A percentile compares a stretch with the other conserved stretches of the same genome.
Evolutionary conservation across 2,888 invertebrate species (phyloP).

Genomic region (Dasysyrphus albostriatus): DNA sequence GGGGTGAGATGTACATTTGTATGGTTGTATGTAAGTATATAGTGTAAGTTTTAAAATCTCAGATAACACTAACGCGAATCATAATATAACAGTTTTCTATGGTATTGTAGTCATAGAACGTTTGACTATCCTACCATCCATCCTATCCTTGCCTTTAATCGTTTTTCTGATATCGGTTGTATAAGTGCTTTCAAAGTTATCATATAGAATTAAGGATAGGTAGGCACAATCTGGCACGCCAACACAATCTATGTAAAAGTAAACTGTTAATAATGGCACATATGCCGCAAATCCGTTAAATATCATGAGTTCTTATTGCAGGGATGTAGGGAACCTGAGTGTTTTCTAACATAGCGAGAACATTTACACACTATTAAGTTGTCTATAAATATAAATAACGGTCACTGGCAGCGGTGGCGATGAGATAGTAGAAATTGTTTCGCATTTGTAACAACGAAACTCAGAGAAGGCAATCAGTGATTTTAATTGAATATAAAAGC

Average conservation of each 20-base stretch:
- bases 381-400: neutral
- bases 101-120: neutral
- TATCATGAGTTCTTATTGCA: neutral
- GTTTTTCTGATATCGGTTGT: neutral
- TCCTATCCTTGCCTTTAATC: constrained; percentile 16
- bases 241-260: constrained; percentile 4
- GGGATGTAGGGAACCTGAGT: neutral
- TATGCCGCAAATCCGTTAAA: constrained; percentile 8
- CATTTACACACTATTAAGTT: neutral
- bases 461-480: constrained; percentile 15
- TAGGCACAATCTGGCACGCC: constrained; percentile 10
- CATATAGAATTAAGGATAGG: constrained; percentile 3
- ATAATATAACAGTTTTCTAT: constrained; percentile 11
- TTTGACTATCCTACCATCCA: neutral
- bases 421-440: neutral
- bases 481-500: constrained; percentile 9
- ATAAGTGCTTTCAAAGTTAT: constrained; percentile 23
- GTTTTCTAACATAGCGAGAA: neutral
- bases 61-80: neutral
- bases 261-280: constrained; percentile 29
- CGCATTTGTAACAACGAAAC: constrained; percentile 7
- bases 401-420: too few relatives aligned
- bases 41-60: constrained; percentile 11
- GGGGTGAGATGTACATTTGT: neutral
- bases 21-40: too few relatives aligned